phyloP scores from a whole-genome alignment of 2,888 invertebrate genomes.

The Drosophila ezoana region DNA sequence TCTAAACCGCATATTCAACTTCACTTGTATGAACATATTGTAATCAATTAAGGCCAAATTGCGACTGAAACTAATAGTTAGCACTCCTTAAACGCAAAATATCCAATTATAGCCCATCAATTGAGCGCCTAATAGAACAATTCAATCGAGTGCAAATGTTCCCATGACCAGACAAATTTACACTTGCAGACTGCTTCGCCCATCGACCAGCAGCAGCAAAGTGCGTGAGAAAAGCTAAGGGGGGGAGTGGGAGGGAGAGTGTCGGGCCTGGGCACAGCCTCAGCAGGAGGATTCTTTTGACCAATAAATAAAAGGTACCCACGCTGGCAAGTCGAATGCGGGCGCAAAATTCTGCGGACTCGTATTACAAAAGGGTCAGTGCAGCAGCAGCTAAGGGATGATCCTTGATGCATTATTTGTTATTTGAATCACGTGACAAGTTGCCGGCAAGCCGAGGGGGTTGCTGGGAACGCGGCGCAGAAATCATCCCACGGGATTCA shows the following conservation, averaged over 20 bases:
- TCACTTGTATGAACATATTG: constrained; percentile 20
- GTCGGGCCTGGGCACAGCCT: constrained; percentile 8
- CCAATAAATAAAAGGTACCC: constrained; percentile 56
- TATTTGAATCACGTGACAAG: constrained; percentile 83
- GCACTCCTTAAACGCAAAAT: constrained; percentile 37
- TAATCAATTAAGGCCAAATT: constrained; percentile 30
- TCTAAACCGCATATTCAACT: constrained; percentile 4
- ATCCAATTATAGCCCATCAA: constrained; percentile 51
- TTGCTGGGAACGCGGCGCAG: constrained; percentile 64
- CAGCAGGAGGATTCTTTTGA: constrained; percentile 32
- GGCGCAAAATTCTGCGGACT: constrained; percentile 51
- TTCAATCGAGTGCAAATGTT: constrained; percentile 70
- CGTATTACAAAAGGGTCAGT: constrained; percentile 43
- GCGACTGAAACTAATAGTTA: constrained; percentile 21
- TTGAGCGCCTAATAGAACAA: constrained; percentile 57
- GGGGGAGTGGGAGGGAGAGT: constrained; percentile 10
- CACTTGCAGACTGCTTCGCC: constrained; percentile 51
- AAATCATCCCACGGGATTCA: constrained; percentile 83
- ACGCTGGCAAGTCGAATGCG: constrained; percentile 44
- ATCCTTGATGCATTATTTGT: constrained; percentile 77
- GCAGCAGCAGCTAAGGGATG: constrained; percentile 71
- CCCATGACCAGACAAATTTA: constrained; percentile 76
- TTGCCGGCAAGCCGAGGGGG: constrained; percentile 57
- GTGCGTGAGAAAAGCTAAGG: constrained; percentile 64
- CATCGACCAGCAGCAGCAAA: constrained; percentile 44